A percentile compares a stretch with the other conserved stretches of the same genome.
These are phyloP conservation scores for Lysiphlebus fabarum DNA, from an alignment of 1,140 invertebrate species.

Conservation along the genomic window DNA sequence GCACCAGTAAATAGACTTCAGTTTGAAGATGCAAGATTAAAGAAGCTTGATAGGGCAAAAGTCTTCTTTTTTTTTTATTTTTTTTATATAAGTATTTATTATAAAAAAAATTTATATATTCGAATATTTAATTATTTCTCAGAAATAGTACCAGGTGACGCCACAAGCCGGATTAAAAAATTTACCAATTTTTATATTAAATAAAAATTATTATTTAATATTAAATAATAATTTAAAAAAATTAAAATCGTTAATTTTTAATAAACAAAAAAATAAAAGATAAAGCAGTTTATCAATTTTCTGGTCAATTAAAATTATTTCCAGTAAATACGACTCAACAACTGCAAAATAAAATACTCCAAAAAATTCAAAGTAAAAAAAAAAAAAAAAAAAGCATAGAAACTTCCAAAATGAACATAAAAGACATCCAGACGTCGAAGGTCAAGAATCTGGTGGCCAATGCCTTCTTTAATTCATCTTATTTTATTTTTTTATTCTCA, in stretches of 20 bases:
- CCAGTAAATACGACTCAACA: background rate
- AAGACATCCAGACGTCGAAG: slow-evolving; percentile 1
- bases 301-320: slow-evolving; percentile 6
- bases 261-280: background rate
- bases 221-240: too few species aligned
- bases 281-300: background rate
- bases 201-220: too few species aligned
- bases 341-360: background rate
- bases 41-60: slow-evolving; percentile 47
- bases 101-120: background rate
- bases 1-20: background rate
- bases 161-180: slow-evolving; percentile 2
- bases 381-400: background rate
- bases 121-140: background rate
- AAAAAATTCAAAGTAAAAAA: background rate
- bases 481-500: slow-evolving; percentile 1
- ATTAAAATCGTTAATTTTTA: too few species aligned
- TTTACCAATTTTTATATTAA: background rate
- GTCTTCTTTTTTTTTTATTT: slow-evolving; percentile 14
- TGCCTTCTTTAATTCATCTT: slow-evolving; percentile 4
- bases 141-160: slow-evolving; percentile 6
- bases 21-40: slow-evolving; percentile 35
- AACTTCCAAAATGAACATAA: background rate
- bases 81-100: slow-evolving; percentile 11
- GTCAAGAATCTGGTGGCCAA: slow-evolving; percentile 13